Conservation (phyloP, 2,113 vertebrate species). For the Cephalopholis sonnerati region DNA sequence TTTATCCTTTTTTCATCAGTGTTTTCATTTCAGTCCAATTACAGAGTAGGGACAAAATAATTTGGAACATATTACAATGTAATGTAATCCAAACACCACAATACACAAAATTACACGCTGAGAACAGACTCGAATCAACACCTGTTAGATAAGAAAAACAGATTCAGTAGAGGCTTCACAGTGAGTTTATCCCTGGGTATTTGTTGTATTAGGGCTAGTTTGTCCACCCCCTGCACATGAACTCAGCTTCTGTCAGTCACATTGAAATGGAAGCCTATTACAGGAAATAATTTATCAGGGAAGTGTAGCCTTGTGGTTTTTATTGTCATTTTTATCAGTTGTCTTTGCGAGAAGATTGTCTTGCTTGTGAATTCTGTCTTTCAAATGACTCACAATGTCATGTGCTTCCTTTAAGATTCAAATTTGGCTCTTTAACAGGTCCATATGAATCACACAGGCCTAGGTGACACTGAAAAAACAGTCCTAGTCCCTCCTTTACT, state of each 20-base stretch:
- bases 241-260: not conserved
- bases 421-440: not conserved
- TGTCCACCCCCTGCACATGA: no score
- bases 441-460: not conserved
- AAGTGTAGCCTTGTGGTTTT: not conserved
- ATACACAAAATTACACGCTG: not conserved
- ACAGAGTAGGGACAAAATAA: constrained; percentile 4
- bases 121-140: not conserved
- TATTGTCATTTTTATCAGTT: not conserved
- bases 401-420: not conserved
- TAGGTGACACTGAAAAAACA: not conserved
- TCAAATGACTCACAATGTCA: not conserved
- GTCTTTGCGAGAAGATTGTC: not conserved
- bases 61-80: not conserved
- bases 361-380: not conserved
- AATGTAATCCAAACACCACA: constrained; percentile 10
- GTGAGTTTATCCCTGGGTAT: not conserved
- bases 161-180: not conserved
- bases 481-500: not conserved
- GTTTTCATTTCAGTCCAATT: constrained; percentile 21
- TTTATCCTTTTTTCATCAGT: not conserved
- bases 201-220: not conserved
- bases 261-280: not conserved
- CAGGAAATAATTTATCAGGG: not conserved
- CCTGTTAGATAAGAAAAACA: not conserved